phyloP scores from a whole-genome alignment of 2,113 vertebrate species.

The Rhynchomys soricoides region DNA sequence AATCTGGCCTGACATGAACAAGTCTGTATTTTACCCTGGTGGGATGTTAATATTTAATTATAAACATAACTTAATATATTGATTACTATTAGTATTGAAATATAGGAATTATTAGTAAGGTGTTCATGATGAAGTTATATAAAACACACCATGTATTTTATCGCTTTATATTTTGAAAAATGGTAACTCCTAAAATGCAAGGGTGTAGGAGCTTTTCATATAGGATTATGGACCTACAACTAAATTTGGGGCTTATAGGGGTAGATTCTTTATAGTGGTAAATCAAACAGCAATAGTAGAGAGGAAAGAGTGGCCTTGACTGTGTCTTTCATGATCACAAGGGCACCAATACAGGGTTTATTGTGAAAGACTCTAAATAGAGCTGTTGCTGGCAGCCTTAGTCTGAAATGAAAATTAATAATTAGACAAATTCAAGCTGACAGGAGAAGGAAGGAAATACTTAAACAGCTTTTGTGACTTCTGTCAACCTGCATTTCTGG shows the following conservation, averaged over 20 bases:
- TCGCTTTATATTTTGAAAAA: background rate
- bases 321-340: background rate
- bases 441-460: background rate
- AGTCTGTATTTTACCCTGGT: background rate
- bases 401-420: background rate
- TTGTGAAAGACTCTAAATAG: background rate
- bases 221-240: background rate
- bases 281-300: background rate
- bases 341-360: background rate
- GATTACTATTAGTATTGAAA: background rate
- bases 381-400: background rate
- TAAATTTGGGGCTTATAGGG: background rate
- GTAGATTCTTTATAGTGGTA: background rate
- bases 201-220: background rate
- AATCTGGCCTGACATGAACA: background rate
- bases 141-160: background rate
- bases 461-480: background rate
- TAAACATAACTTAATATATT: background rate
- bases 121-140: background rate
- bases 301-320: background rate
- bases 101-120: background rate
- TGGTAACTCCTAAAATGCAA: background rate
- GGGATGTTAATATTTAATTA: background rate
- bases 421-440: background rate
- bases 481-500: background rate